Evolutionary conservation across 2,888 invertebrate genomes (phyloP).

Genomic region (Netelia fuscicornis): DNA sequence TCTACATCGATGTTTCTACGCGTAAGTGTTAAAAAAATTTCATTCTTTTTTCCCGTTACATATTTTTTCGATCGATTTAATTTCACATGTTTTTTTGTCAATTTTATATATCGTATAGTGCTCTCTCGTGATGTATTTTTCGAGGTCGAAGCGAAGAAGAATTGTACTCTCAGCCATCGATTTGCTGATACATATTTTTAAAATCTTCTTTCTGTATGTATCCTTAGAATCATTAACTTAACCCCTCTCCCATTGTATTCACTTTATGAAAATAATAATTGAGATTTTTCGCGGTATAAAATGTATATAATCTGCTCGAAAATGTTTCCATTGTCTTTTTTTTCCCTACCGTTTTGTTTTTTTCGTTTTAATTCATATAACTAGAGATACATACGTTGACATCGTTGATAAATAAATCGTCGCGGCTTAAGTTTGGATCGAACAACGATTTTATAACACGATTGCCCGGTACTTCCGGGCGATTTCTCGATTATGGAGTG

Average conservation of each 20-base stretch:
- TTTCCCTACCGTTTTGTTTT: conserved; percentile 2
- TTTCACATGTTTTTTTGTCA: not conserved
- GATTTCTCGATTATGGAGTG: not conserved
- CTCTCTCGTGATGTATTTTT: conserved; percentile 32
- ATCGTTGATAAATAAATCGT: conserved; percentile 48
- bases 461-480: not conserved
- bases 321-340: conserved; percentile 50
- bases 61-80: not conserved
- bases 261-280: conserved; percentile 62
- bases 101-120: conserved; percentile 51
- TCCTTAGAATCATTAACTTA: conserved; percentile 57
- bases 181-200: conserved; percentile 29
- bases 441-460: not conserved
- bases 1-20: conserved; percentile 63
- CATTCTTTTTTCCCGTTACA: not conserved
- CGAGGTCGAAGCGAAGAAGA: conserved; percentile 54
- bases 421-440: conserved; percentile 18
- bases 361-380: conserved; percentile 34
- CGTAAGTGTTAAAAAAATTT: conserved; percentile 53
- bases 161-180: conserved; percentile 31
- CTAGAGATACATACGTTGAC: conserved; percentile 26
- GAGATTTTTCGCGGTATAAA: conserved; percentile 65
- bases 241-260: conserved; percentile 20
- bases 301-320: conserved; percentile 64
- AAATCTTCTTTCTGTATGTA: conserved; percentile 29